Conservation (phyloP, 2,797 vertebrate genomes). For the Gymnoscopelus braueri region DNA sequence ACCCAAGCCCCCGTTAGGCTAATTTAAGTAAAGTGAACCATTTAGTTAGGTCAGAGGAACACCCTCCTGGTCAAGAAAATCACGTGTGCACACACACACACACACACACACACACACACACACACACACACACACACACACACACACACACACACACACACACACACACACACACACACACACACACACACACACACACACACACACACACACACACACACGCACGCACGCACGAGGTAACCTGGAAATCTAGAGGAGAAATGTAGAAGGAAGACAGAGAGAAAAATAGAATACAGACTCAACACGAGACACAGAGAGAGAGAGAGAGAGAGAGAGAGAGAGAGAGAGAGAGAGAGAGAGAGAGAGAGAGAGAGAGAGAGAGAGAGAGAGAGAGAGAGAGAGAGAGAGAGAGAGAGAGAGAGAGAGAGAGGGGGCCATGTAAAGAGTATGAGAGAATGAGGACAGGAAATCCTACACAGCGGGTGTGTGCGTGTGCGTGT, state of each 20-base stretch:
- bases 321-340: neutral
- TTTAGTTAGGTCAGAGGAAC: too few species aligned
- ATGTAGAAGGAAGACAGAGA: too few species aligned
- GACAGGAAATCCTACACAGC: neutral
- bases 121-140: constrained; percentile 4
- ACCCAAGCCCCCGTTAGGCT: constrained; percentile 54
- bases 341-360: constrained; percentile 3
- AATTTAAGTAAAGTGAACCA: constrained; percentile 47
- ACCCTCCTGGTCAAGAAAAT: too few species aligned
- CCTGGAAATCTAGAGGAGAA: too few species aligned
- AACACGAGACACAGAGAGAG: neutral
- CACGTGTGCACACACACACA: too few species aligned
- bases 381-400: neutral
- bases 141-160: constrained; percentile 5
- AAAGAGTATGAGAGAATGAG: neutral
- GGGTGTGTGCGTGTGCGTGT: constrained; percentile 2
- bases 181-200: neutral
- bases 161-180: constrained; percentile 1
- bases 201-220: constrained; percentile 20
- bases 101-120: too few species aligned
- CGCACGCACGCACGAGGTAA: constrained; percentile 1
- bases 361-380: neutral
- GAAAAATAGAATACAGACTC: neutral
- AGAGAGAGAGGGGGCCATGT: neutral
- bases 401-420: neutral